Percentiles rank a stretch among this genome's conserved stretches.
Evolutionary conservation across 2,888 invertebrate species (phyloP).

Genomic region (Scrobipalpa atriplicella): DNA sequence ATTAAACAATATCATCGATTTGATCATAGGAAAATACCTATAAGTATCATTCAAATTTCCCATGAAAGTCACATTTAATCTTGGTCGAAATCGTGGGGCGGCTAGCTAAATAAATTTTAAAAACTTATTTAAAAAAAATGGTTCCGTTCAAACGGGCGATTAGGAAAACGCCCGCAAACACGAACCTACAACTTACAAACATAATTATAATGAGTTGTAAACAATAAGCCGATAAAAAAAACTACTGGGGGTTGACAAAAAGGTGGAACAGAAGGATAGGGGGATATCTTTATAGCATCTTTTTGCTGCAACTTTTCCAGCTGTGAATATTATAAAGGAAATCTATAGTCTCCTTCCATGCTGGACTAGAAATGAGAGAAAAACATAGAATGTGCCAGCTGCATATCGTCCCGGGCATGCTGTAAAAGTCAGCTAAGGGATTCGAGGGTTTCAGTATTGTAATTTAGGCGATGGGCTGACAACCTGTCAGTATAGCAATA

Average conservation of each 20-base stretch:
- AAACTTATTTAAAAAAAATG: not conserved
- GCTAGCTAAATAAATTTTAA: not conserved
- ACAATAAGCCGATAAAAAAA: slow-evolving; percentile 40
- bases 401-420: no score
- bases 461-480: not conserved
- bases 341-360: not conserved
- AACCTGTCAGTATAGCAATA: not conserved
- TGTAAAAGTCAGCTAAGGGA: not conserved
- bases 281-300: not conserved
- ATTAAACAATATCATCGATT: no score
- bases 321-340: not conserved
- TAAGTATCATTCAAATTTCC: no score
- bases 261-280: slow-evolving; percentile 24
- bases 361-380: no score
- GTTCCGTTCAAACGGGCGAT: slow-evolving; percentile 32
- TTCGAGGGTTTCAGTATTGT: not conserved
- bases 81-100: not conserved
- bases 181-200: slow-evolving; percentile 52
- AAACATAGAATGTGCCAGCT: not conserved
- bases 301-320: not conserved
- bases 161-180: slow-evolving; percentile 53
- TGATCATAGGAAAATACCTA: no score
- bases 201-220: slow-evolving; percentile 68
- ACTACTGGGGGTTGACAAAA: slow-evolving; percentile 32
- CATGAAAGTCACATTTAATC: no score